Evolutionary conservation across 2,797 vertebrate species (phyloP).

Genomic region (Perodicticus potto): DNA sequence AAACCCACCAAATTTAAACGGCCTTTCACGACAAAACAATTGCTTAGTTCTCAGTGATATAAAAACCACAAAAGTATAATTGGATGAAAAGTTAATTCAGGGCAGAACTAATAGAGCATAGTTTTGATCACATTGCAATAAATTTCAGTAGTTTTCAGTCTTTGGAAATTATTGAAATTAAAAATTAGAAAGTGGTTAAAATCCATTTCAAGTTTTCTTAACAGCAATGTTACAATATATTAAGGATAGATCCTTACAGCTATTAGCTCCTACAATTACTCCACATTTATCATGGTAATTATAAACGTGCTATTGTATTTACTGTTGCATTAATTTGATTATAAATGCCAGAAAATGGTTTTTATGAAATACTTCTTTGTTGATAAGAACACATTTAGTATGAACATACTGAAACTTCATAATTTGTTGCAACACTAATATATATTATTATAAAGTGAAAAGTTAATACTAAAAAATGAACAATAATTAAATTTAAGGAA

Average conservation of each 20-base stretch:
- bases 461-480: conserved; percentile 63
- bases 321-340: conserved; percentile 72
- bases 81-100: conserved; percentile 48
- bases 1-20: conserved; percentile 53
- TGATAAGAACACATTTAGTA: conserved; percentile 67
- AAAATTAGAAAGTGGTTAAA: conserved; percentile 73
- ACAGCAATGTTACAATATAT: conserved; percentile 66
- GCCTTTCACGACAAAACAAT: conserved; percentile 16
- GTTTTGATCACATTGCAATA: conserved; percentile 45
- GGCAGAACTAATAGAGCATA: conserved; percentile 24
- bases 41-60: conserved; percentile 11
- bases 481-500: conserved; percentile 31
- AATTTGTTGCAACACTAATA: conserved; percentile 66
- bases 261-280: conserved; percentile 73
- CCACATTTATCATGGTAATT: conserved; percentile 70
- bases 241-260: conserved; percentile 14
- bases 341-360: conserved; percentile 68
- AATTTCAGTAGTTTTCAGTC: conserved; percentile 40
- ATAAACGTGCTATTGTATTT: conserved; percentile 74
- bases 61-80: conserved; percentile 33
- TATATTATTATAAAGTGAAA: conserved; percentile 68
- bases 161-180: conserved; percentile 72
- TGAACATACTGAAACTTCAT: conserved; percentile 61
- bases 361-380: conserved; percentile 74
- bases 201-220: conserved; percentile 69